Base-by-base conservation (phyloP, 2,888 invertebrate genomes). In the Melangyna quadrimaculata region DNA sequence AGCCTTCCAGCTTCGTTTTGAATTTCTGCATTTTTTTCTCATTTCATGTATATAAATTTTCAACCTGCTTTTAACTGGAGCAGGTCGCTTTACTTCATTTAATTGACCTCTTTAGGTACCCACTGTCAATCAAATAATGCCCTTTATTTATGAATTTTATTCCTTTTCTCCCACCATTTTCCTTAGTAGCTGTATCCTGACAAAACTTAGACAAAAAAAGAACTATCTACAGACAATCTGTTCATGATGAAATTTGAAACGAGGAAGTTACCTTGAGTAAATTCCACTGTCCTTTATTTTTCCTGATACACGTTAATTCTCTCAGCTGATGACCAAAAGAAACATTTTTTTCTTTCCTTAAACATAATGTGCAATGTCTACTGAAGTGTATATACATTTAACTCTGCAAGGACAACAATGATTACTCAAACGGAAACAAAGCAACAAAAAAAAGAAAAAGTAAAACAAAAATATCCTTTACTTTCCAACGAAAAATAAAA, bases 191-290 rank as follows among this genome's bases (percentile, higher is more conserved):
- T 55, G 29, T 32, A n/a, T 19, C 12, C 35, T 22, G 1, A 37
- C 3, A 29, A 17, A 43, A 27, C 24, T 27, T 51, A 2, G n/a
- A n/a, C n/a, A n/a, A n/a, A n/a, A n/a, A n/a, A 27, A 27, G 2
- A 9, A 22, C 1, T 24, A 63, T 0, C 17, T 29, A 3, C 43
- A 63, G 17, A 0, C 17, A 43, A 63, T 43, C 2, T 63, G 43
- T 27, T 40, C 17, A 63, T 86, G 81, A 63, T 86, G 81, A 77
- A 86, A 81, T 77, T 81, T n/a, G 73, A 81, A 86, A 81, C 77
- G 81, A 86, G 86, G 86, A 86, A 81, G 81, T 86, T 81, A 70
- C 72, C 86, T 81, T 81, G 72, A 86, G 55, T 86, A 70, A 72
- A 69, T 72, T 67, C 32, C 51, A 24, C 71, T 65, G 14, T 51